phyloP scores from a whole-genome alignment of 2,888 invertebrate genomes.

The Sussaba pulchella region DNA sequence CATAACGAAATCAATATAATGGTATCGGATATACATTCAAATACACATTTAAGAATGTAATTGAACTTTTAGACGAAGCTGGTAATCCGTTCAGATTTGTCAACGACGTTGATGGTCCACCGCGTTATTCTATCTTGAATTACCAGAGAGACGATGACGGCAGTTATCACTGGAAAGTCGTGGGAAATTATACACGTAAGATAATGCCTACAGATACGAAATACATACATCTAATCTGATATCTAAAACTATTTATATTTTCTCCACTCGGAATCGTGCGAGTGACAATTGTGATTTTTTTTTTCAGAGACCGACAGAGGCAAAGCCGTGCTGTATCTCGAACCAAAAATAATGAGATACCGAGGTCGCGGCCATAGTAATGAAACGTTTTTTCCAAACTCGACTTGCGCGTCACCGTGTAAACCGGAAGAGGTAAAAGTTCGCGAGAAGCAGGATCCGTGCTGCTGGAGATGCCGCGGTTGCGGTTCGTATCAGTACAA shows the following conservation, averaged over 20 bases:
- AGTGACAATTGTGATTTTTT: background rate
- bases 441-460: slow-evolving; percentile 83
- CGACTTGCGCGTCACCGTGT: slow-evolving; percentile 84
- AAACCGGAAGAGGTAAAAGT: slow-evolving; percentile 80
- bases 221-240: no score
- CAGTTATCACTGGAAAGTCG: slow-evolving; percentile 83
- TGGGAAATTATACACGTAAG: slow-evolving; percentile 85
- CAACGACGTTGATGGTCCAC: slow-evolving; percentile 85
- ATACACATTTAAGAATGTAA: no score
- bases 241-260: no score
- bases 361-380: slow-evolving; percentile 73
- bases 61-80: slow-evolving; percentile 85
- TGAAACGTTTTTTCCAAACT: slow-evolving; percentile 80
- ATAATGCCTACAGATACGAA: background rate
- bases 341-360: slow-evolving; percentile 79
- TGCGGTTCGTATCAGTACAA: slow-evolving; percentile 84
- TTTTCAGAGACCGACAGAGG: slow-evolving; percentile 80
- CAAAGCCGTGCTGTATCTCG: slow-evolving; percentile 78
- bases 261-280: no score
- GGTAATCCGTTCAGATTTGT: slow-evolving; percentile 84
- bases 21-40: no score
- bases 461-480: slow-evolving; percentile 86
- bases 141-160: slow-evolving; percentile 81
- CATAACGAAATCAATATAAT: no score
- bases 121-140: slow-evolving; percentile 86